Evolutionary conservation across 2,113 vertebrate species (phyloP).

Genomic region (Sylvicapra grimmia): DNA sequence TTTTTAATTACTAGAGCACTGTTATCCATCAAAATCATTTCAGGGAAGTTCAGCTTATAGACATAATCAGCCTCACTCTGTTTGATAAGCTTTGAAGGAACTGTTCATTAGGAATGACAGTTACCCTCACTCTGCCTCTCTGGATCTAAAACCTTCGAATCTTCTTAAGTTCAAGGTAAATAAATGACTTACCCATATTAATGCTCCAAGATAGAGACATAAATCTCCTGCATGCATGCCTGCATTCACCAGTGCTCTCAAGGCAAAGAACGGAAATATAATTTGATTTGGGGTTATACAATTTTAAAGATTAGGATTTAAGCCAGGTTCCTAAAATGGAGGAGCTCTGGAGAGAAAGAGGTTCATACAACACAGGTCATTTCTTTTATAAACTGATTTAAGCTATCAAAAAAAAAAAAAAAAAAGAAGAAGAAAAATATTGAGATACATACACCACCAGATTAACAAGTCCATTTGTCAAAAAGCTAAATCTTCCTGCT

Average conservation of each 20-base stretch:
- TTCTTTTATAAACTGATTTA: not conserved
- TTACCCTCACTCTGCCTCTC: conserved; percentile 10
- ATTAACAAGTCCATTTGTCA: not conserved
- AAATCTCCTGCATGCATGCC: not conserved
- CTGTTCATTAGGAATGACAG: conserved; percentile 35
- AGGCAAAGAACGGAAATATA: not conserved
- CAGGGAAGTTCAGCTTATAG: not conserved
- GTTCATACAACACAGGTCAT: not conserved
- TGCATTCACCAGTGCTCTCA: not conserved
- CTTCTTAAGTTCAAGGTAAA: conserved; percentile 51
- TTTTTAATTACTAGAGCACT: conserved; percentile 21
- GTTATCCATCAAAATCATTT: not conserved
- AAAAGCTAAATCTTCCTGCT: not conserved
- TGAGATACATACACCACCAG: not conserved
- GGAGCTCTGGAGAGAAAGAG: not conserved
- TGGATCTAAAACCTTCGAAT: conserved; percentile 18
- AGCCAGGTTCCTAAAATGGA: not conserved
- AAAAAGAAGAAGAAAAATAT: not conserved
- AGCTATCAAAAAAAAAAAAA: not conserved
- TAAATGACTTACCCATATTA: conserved; percentile 27
- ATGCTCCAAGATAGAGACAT: not conserved
- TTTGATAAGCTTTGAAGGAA: conserved; percentile 28
- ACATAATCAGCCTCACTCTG: not conserved
- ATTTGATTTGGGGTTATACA: not conserved
- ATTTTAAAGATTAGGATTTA: conserved; percentile 17